Percentiles rank a stretch among this genome's conserved stretches.
Evolutionary conservation across 2,113 vertebrate species (phyloP).

Genomic region (Oophaga pumilio): DNA sequence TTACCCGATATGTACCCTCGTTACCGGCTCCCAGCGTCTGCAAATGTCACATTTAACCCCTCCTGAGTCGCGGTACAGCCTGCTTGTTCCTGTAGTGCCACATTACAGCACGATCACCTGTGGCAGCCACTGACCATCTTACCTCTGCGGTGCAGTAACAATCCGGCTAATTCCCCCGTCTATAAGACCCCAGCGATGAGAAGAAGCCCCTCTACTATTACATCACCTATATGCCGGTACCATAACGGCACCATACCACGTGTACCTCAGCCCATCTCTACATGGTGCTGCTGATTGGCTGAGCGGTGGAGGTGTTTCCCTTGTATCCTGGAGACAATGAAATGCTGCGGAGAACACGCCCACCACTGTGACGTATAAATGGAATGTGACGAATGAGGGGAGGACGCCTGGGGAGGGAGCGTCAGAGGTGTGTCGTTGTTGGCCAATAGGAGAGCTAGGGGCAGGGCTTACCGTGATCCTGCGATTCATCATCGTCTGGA

Average conservation of each 20-base stretch:
- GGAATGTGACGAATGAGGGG: background rate
- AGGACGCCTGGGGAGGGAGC: constrained; percentile 5
- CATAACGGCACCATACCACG: no score
- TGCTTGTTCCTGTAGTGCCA: background rate
- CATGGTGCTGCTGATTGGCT: constrained; percentile 9
- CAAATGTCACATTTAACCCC: no score
- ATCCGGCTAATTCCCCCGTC: no score
- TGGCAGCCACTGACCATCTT: background rate
- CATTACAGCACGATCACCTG: no score
- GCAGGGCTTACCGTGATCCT: background rate
- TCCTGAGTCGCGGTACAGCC: background rate
- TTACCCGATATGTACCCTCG: no score
- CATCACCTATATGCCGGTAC: background rate
- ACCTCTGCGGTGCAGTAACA: background rate
- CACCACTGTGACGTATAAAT: background rate
- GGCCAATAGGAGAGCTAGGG: background rate
- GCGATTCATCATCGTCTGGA: no score
- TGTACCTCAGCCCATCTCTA: constrained; percentile 8
- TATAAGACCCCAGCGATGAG: background rate
- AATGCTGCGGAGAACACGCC: background rate
- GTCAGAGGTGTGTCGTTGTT: constrained; percentile 16
- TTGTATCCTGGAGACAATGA: constrained; percentile 7
- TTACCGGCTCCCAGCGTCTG: no score
- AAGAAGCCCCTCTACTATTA: no score
- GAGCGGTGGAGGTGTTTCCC: background rate